Evolutionary conservation across 2,797 vertebrate genomes (phyloP).

Genomic region (Helostoma temminkii): DNA sequence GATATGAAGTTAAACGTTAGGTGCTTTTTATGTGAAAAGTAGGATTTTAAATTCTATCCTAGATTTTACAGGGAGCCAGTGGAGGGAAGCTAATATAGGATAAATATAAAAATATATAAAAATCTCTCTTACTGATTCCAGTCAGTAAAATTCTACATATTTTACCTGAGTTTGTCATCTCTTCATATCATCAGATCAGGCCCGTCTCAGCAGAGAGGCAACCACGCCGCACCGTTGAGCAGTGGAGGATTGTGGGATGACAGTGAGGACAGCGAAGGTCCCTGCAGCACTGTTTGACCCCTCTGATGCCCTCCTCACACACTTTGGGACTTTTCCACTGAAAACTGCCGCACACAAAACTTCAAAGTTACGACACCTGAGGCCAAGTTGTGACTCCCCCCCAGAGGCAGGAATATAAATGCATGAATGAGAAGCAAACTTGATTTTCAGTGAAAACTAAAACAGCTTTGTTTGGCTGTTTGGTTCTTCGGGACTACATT

Average conservation of each 20-base stretch:
- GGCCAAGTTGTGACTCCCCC: not conserved
- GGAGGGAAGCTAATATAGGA: too few species aligned
- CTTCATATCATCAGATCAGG: constrained; percentile 43
- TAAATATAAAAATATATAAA: too few species aligned
- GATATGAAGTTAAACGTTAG: too few species aligned
- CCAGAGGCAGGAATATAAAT: not conserved
- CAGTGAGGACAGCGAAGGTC: constrained; percentile 86
- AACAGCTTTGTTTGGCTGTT: not conserved
- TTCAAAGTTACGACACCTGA: constrained; percentile 5
- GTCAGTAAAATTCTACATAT: not conserved
- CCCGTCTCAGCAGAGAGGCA: constrained; percentile 55
- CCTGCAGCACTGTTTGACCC: constrained; percentile 85
- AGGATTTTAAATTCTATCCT: too few species aligned
- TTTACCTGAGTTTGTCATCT: not conserved
- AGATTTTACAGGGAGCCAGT: too few species aligned
- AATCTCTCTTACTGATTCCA: too few species aligned
- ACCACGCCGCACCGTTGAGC: constrained; percentile 41
- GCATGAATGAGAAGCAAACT: constrained; percentile 21
- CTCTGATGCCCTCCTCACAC: not conserved
- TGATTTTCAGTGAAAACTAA: not conserved
- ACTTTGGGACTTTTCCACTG: not conserved
- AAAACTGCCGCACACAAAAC: constrained; percentile 9
- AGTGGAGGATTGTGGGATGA: constrained; percentile 78
- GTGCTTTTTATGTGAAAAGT: too few species aligned
- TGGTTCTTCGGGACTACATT: not conserved